Percentiles rank a stretch among this genome's conserved stretches.
Evolutionary conservation across 2,888 invertebrate species (phyloP).

Genomic region (Eudasyphora cyanicolor): DNA sequence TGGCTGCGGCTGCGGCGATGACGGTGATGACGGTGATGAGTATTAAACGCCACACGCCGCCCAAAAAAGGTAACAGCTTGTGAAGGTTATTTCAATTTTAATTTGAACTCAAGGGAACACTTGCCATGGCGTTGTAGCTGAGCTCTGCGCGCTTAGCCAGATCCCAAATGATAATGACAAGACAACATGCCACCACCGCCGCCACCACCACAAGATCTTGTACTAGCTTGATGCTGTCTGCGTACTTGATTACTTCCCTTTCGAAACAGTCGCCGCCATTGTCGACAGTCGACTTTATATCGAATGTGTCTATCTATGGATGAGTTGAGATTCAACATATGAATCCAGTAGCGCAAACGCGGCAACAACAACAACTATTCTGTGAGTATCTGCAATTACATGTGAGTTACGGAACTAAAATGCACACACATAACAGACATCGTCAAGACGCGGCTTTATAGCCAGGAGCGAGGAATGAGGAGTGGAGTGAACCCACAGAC

Average conservation of each 20-base stretch:
- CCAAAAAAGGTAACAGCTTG: constrained; percentile 1
- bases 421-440: constrained; percentile 15
- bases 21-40: not conserved
- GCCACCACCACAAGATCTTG: not conserved
- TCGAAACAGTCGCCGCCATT: not conserved
- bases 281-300: not conserved
- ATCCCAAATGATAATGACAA: constrained; percentile 11
- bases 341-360: no score
- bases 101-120: constrained; percentile 24
- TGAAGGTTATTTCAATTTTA: constrained; percentile 42
- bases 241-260: constrained; percentile 22
- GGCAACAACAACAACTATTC: not conserved
- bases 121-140: not conserved
- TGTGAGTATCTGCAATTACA: not conserved
- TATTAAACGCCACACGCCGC: not conserved
- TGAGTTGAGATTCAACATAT: constrained; percentile 13
- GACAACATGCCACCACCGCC: constrained; percentile 16
- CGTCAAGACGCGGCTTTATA: not conserved
- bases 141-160: not conserved
- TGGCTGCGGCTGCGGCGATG: not conserved
- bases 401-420: constrained; percentile 50
- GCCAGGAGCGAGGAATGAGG: not conserved
- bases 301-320: constrained; percentile 9
- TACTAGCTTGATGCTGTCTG: not conserved
- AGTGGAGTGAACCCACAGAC: no score